Evolutionary conservation across 1,140 invertebrate species (phyloP).

Genomic region (Drosophila elegans): DNA sequence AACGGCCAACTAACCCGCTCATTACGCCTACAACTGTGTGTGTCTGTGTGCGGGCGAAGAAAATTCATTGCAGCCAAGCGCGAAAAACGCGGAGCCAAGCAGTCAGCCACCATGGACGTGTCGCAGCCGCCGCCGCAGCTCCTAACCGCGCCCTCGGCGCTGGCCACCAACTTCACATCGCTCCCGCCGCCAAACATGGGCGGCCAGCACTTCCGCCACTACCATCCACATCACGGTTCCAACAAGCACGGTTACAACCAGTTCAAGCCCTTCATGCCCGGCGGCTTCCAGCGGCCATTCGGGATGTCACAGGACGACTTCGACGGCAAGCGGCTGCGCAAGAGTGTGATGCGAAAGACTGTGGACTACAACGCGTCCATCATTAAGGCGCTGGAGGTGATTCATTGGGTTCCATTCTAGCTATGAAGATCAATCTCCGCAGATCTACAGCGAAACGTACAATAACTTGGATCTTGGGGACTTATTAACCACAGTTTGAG

Average conservation of each 20-base stretch:
- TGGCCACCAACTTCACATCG: conserved; percentile 76
- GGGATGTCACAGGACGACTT: conserved; percentile 93
- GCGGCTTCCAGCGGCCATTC: conserved; percentile 75
- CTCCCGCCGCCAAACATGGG: conserved; percentile 73
- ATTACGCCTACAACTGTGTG: conserved; percentile 13
- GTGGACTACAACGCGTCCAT: conserved; percentile 99
- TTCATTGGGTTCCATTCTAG: background rate
- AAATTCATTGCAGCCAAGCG: conserved; percentile 39
- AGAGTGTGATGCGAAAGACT: conserved; percentile 98
- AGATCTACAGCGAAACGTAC: too few relatives aligned
- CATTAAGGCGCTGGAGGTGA: conserved; percentile 94
- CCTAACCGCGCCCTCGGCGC: conserved; percentile 73
- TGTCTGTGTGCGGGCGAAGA: conserved; percentile 36
- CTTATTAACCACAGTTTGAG: too few relatives aligned
- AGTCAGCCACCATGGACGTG: conserved; percentile 58
- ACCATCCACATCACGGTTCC: conserved; percentile 75
- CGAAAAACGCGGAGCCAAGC: conserved; percentile 1
- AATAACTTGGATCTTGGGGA: too few relatives aligned
- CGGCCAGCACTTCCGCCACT: conserved; percentile 71
- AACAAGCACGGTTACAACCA: conserved; percentile 75
- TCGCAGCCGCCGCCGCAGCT: conserved; percentile 79
- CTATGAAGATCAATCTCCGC: too few relatives aligned
- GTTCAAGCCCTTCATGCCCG: conserved; percentile 79
- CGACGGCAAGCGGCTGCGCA: conserved; percentile 97
- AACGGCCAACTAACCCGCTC: background rate